Conservation (phyloP, 2,888 invertebrate species). For the Bruchidius siliquastri region DNA sequence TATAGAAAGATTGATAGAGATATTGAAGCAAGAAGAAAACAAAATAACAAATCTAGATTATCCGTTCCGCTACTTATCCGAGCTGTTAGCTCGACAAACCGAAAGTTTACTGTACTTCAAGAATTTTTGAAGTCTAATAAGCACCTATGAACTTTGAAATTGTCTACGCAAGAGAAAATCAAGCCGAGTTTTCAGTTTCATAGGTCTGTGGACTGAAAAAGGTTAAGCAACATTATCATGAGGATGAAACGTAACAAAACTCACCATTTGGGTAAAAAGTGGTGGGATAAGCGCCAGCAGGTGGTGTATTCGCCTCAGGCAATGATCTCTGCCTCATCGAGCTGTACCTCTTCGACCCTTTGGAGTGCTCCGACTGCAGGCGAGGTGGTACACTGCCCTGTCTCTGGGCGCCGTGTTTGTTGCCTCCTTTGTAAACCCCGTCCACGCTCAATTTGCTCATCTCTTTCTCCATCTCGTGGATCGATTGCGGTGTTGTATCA, state of each 20-base stretch:
- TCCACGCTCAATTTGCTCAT: slow-evolving; percentile 38
- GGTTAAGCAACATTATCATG: no score
- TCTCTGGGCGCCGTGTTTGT: slow-evolving; percentile 25
- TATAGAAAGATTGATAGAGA: no score
- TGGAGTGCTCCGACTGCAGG: slow-evolving; percentile 41
- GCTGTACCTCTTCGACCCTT: slow-evolving; percentile 57
- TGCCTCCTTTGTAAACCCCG: slow-evolving; percentile 24
- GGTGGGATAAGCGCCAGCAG: slow-evolving; percentile 22
- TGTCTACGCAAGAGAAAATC: no score
- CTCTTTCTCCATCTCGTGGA: slow-evolving; percentile 35
- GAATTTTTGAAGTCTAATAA: no score
- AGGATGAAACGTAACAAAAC: slow-evolving; percentile 7
- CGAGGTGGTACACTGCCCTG: slow-evolving; percentile 45
- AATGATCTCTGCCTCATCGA: slow-evolving; percentile 53
- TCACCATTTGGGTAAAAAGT: slow-evolving; percentile 39
- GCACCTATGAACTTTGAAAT: no score
- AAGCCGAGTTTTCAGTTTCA: no score
- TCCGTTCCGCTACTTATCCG: no score
- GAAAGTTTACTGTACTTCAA: no score
- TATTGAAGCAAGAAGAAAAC: no score
- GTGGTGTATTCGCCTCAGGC: slow-evolving; percentile 49
- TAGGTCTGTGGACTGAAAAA: no score
- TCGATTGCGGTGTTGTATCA: slow-evolving; percentile 29
- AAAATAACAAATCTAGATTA: no score
- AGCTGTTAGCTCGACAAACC: no score